Conservation (phyloP, 2,888 invertebrate genomes). For the Trichacis sp. region DNA sequence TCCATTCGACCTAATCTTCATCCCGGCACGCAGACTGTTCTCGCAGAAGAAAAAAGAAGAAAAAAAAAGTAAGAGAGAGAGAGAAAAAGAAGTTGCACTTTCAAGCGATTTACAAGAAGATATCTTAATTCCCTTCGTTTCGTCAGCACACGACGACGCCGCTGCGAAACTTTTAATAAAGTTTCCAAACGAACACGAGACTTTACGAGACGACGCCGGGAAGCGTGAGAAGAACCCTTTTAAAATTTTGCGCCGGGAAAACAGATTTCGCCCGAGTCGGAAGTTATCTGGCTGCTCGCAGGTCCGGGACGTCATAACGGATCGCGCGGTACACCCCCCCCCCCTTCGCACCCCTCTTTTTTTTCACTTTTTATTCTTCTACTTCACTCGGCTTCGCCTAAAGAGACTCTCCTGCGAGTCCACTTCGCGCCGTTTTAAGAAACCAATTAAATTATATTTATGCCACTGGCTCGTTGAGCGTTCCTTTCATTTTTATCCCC, state of each 20-base stretch:
- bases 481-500: not conserved
- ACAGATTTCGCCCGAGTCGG: slow-evolving; percentile 48
- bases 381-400: slow-evolving; percentile 6
- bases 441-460: slow-evolving; percentile 56
- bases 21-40: slow-evolving; percentile 21
- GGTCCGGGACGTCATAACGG: slow-evolving; percentile 5
- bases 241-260: slow-evolving; percentile 48
- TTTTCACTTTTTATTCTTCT: slow-evolving; percentile 12
- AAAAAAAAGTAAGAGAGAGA: slow-evolving; percentile 36
- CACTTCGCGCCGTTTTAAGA: slow-evolving; percentile 45
- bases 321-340: slow-evolving; percentile 4
- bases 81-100: slow-evolving; percentile 40
- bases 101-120: slow-evolving; percentile 52
- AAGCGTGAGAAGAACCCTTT: slow-evolving; percentile 42
- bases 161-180: slow-evolving; percentile 57
- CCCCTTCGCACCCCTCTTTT: slow-evolving; percentile 2
- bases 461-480: slow-evolving; percentile 19
- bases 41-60: too few relatives aligned
- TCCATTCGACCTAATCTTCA: slow-evolving; percentile 32
- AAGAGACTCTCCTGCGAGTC: slow-evolving; percentile 12
- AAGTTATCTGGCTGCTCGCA: slow-evolving; percentile 20
- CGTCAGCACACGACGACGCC: slow-evolving; percentile 40
- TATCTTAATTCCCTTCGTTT: slow-evolving; percentile 58
- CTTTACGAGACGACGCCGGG: slow-evolving; percentile 23
- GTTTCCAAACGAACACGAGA: slow-evolving; percentile 43